Conservation (phyloP, 2,113 vertebrate genomes). For the Butorides virescens region DNA sequence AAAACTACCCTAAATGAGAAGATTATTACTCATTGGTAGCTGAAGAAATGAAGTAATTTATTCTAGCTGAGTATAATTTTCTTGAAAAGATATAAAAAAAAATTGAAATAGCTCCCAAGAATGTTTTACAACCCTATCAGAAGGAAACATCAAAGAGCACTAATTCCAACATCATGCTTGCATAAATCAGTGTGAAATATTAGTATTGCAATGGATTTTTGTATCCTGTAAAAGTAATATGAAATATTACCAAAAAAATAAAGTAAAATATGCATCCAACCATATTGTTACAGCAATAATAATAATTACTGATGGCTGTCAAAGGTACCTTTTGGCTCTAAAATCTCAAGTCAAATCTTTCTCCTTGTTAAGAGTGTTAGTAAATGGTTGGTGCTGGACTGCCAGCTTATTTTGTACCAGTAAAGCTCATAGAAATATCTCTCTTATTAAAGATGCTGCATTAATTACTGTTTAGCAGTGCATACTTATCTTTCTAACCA, state of each 20-base stretch:
- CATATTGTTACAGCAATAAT: neutral
- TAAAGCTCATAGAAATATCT: neutral
- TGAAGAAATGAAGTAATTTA: conserved; percentile 4
- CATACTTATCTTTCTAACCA: neutral
- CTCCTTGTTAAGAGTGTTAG: neutral
- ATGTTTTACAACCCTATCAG: conserved; percentile 7
- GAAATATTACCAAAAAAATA: neutral
- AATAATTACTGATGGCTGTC: neutral
- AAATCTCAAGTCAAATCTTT: neutral
- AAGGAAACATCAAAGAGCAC: neutral
- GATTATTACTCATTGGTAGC: neutral
- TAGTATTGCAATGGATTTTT: neutral
- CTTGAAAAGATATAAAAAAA: neutral
- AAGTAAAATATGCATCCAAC: neutral
- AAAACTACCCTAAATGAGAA: neutral
- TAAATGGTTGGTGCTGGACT: neutral
- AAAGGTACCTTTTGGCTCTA: neutral
- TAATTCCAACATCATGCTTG: neutral
- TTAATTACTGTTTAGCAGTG: neutral
- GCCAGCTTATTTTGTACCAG: neutral
- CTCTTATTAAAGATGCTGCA: neutral
- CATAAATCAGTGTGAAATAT: neutral
- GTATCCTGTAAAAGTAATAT: neutral
- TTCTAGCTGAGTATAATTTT: conserved; percentile 2
- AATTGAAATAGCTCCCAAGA: neutral